Evolutionary conservation across 2,113 vertebrate species (phyloP), one percentile per base, ranked within the genome.

Genomic region (Myotis lucifugus): DNA sequence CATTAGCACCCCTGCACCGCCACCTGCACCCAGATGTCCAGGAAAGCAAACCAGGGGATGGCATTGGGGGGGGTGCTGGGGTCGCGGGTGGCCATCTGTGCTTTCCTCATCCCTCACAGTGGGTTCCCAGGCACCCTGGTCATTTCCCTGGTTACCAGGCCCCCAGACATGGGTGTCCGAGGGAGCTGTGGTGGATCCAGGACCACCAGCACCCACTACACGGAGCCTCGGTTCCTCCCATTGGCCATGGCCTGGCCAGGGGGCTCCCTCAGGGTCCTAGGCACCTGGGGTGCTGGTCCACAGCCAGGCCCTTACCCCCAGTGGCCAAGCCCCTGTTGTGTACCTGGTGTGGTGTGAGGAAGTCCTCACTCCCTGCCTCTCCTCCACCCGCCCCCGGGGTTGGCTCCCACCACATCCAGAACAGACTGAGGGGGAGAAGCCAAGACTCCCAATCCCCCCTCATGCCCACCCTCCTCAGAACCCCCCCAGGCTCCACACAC

Each of bases 1-100:
- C 54, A 0, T 8, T 50, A 70, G 73, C 42, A 48, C 42, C 18
- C 32, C 64, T 25, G 34, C 6, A 10, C 61, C 2, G 5, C 48
- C 0, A 2, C 74, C 48, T 19, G n/a, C 46, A 3, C 34, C 27
- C 10, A 0, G 59, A 50, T 14, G 0, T 32, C 69, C 12, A 17
- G 40, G 73, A 21, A 37, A 23, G 23, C 61, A 29, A 27, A 27
- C 37, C 17, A 18, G 25, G 37, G 37, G 37, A 17, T 27, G 54
- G 56, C 2, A 2, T 27, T 59, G 56, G 56, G 56, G 52, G 46
- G 1, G 8, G 54, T 82, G 77, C 77, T 56, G n/a, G 52, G 21
- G 21, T 37, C 13, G 18, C 0, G 23, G 37, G 34, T 59, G 23
- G 54, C 14, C 78, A 59, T 59, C 34, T 40, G 23, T 52, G 37